Percentiles rank a stretch among this genome's conserved stretches.
These are phyloP conservation scores for Tanypteryx hageni DNA, from an alignment of 2,888 invertebrate species.

Conservation along the genomic window DNA sequence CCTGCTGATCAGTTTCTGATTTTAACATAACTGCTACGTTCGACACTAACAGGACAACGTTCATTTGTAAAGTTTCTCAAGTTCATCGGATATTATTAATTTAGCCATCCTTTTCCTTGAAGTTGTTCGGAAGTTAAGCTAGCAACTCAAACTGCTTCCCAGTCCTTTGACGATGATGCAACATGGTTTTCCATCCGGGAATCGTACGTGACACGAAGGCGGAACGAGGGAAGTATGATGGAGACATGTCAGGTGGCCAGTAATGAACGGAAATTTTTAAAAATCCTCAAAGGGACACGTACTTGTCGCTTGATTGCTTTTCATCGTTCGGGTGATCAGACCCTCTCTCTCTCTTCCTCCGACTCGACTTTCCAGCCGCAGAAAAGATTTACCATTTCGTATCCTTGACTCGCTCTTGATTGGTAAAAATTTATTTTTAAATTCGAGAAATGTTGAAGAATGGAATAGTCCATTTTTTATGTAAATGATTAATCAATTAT, in stretches of 20 bases:
- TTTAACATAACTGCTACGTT: too few relatives aligned
- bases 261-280: not conserved
- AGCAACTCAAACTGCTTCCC: not conserved
- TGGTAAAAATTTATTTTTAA: too few relatives aligned
- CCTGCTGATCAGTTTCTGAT: too few relatives aligned
- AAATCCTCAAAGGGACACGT: not conserved
- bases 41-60: too few relatives aligned
- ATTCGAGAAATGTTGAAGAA: too few relatives aligned
- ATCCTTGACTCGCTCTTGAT: too few relatives aligned
- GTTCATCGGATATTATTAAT: not conserved
- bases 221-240: not conserved
- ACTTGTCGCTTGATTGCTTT: not conserved
- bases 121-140: not conserved
- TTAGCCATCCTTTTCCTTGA: not conserved
- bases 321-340: not conserved
- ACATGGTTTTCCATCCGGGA: not conserved
- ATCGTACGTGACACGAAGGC: not conserved
- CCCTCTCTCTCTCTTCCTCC: too few relatives aligned
- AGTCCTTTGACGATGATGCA: not conserved
- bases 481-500: too few relatives aligned
- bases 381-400: too few relatives aligned
- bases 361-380: too few relatives aligned
- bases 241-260: not conserved
- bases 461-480: too few relatives aligned
- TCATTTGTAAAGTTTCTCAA: not conserved